Percentiles rank a stretch among this genome's conserved stretches.
phyloP scores from a whole-genome alignment of 2,797 vertebrate genomes.

The Alcedo quadribrachys region DNA sequence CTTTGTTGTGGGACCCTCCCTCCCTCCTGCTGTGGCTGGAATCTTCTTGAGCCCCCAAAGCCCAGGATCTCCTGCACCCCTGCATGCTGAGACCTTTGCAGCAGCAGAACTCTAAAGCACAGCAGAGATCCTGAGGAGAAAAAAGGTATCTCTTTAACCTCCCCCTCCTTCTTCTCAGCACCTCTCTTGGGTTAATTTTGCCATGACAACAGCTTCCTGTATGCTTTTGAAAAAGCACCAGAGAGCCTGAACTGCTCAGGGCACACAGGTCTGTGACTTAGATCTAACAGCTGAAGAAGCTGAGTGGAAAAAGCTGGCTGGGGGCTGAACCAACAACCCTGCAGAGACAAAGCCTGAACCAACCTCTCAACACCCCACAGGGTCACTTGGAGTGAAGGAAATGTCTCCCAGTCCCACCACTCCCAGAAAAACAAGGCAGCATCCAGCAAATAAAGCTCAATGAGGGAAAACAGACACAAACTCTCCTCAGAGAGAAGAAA shows the following conservation, averaged over 20 bases:
- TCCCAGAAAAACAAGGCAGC: background rate
- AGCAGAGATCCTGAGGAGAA: background rate
- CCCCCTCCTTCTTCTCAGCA: background rate
- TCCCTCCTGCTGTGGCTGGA: accelerated
- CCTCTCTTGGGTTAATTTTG: conserved; percentile 5
- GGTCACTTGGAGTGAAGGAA: background rate
- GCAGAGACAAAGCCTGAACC: background rate
- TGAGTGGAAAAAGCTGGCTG: background rate
- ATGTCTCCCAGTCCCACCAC: background rate
- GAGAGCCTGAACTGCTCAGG: background rate
- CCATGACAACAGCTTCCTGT: conserved; percentile 22
- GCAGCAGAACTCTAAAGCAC: background rate
- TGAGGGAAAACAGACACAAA: background rate
- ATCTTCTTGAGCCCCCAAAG: background rate
- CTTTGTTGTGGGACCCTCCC: background rate
- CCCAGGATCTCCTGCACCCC: background rate
- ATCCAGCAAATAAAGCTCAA: background rate
- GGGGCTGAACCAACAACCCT: background rate
- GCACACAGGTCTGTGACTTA: background rate
- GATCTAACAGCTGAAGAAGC: background rate
- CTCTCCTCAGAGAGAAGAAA: background rate
- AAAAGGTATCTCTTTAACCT: background rate
- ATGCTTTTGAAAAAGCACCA: background rate
- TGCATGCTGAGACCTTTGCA: background rate
- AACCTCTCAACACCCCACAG: background rate